phyloP scores from a whole-genome alignment of 2,113 vertebrate genomes.

The Damaliscus lunatus region DNA sequence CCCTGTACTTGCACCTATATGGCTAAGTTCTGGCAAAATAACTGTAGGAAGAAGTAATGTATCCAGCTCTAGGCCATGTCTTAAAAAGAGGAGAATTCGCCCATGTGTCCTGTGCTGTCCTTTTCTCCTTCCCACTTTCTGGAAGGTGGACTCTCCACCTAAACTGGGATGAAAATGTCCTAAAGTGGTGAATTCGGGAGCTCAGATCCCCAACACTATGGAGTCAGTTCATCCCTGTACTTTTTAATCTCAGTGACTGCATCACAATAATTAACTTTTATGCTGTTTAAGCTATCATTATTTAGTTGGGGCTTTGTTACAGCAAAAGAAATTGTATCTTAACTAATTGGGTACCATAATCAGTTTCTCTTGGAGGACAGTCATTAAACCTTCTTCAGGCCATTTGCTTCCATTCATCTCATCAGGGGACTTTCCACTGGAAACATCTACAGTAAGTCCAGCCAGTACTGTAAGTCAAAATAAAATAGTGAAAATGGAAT shows the following conservation, averaged over 20 bases:
- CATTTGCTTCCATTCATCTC: background rate
- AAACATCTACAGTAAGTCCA: background rate
- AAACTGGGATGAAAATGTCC: background rate
- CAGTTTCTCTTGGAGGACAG: background rate
- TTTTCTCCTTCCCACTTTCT: background rate
- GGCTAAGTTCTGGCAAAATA: background rate
- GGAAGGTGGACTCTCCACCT: background rate
- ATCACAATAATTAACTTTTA: background rate
- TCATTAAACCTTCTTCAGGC: background rate
- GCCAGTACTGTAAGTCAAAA: background rate
- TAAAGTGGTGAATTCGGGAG: background rate
- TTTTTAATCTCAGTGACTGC: background rate
- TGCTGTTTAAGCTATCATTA: background rate
- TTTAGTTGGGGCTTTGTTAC: background rate
- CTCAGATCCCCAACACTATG: background rate
- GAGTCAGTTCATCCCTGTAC: background rate
- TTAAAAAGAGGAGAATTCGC: background rate
- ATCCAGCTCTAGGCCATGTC: background rate
- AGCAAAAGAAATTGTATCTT: background rate
- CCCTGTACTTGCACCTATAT: rapidly evolving
- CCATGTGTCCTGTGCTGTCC: background rate
- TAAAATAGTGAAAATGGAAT: background rate
- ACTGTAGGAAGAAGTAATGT: background rate
- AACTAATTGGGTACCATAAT: background rate
- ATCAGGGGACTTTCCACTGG: background rate